Base-by-base conservation (phyloP, 1,140 invertebrate genomes). In the silkworm (Bombyx mori) region DNA sequence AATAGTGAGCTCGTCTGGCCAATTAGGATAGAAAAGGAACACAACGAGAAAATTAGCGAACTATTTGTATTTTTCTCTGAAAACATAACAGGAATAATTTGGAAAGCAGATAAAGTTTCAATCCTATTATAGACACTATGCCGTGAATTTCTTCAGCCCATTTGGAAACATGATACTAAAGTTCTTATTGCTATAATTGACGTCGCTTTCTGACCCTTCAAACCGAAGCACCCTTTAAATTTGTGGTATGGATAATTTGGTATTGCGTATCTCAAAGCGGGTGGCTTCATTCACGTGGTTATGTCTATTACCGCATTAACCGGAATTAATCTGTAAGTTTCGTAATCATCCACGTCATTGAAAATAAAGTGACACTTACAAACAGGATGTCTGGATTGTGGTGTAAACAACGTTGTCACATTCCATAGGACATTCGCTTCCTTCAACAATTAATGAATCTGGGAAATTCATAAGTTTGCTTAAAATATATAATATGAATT, bases 401-500 rank as follows among this genome's bases (percentile, higher is more conserved):
- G 75, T 77, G 54, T 82, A 82, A 7, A 62, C 56, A 7, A 75
- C 59, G 46, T 81, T 79, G 12, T 82, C 77, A 42, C 81, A 84
- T n/a, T 68, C 69, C 73, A 77, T 76, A 0, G 81, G 79, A 46
- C 81, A 84, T 1, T 55, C 57, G 50, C 73, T 80, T 1, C 55
- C 53, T 26, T 65, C 68, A 18, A 62, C 71, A 8, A 56, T 22
- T 9, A 82, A 56, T 6, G 61, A 59, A 56, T 75, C 77, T 77
- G 45, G 51, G 67, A 58, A 1, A 63, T 53, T 55, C 35, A 46
- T 42, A 54, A 60, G 43, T 49, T 48, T 54, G 7, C 12, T 43
- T 22, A 53, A 0, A 42, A 42, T 0, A 18, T 18, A 1, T 18
- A 18, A 18, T 18, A 18, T 18, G 12, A 18, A 18, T 18, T 18